Evolutionary conservation across 1,140 invertebrate species (phyloP), one percentile per base, ranked within the genome.

Genomic region (Drosophila novamexicana): DNA sequence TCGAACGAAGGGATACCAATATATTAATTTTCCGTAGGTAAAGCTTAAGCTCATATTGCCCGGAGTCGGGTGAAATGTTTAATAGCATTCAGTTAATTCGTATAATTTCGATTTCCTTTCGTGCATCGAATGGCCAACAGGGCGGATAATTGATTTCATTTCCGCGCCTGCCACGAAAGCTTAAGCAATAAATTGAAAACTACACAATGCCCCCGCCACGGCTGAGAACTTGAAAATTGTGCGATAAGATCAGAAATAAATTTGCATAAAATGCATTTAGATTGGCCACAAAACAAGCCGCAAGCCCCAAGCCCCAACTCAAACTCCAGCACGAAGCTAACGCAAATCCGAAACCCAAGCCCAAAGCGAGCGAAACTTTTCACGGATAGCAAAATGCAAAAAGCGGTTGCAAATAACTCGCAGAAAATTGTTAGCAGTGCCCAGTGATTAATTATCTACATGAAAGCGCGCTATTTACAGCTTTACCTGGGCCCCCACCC

Each of bases 391-490:
- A 34, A 29, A 61, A 58, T 42, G 54, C 56, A 61, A 65, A 61
- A 50, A 34, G 36, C 29, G 40, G 36, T 71, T 34, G 63, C 54
- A 71, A 75, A 69, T 61, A 69, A 42, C 66, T 62, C 32, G 57
- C 53, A 49, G 73, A 64, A 71, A 75, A 71, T 75, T 64, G 73
- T 75, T 70, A 58, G 67, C 72, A 64, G 81, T 75, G 76, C 53
- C 59, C 73, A 66, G 78, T 89, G 84, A 89, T 89, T 89, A 89
- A 89, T 89, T 89, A 89, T 89, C 84, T 89, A 89, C 84, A 89
- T 89, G 84, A 89, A 89, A 89, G 84, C 84, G 74, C 77, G 80
- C 85, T 84, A 89, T 89, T 89, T 89, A 81, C 85, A 84, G 84
- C 52, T 79, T 75, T 80, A 78, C 80, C 84, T 81, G 80, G 12